Percentiles rank a stretch among this genome's conserved stretches.
phyloP scores from a whole-genome alignment of 2,113 vertebrate genomes.

The Scophthalmus maximus region DNA sequence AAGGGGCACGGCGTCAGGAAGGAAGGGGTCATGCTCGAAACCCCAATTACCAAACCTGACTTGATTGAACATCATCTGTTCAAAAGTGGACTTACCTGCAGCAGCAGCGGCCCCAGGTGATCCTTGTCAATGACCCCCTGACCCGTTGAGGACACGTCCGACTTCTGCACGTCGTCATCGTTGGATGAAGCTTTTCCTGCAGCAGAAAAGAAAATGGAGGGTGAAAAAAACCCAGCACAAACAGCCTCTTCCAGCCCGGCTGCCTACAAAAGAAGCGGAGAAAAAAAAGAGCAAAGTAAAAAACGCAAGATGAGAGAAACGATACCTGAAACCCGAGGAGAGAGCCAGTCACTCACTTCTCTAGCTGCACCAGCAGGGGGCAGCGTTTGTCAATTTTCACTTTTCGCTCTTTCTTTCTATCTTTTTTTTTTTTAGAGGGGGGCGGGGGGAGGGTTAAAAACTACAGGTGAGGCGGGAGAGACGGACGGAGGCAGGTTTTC shows the following conservation, averaged over 20 bases:
- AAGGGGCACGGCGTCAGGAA: conserved; percentile 1
- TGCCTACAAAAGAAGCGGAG: conserved; percentile 1
- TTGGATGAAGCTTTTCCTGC: conserved; percentile 90
- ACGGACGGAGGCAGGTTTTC: conserved; percentile 66
- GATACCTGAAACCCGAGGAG: conserved; percentile 50
- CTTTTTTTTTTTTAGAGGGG: background rate
- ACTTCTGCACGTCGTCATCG: conserved; percentile 96
- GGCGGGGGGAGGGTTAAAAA: conserved; percentile 26
- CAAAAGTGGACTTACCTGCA: conserved; percentile 84
- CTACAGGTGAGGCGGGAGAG: conserved; percentile 74
- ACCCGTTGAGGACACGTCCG: conserved; percentile 96
- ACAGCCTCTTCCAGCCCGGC: conserved; percentile 13
- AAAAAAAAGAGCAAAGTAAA: conserved; percentile 41
- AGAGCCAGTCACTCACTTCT: conserved; percentile 35
- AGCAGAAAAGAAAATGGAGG: background rate
- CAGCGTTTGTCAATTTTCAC: conserved; percentile 73
- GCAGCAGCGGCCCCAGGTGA: conserved; percentile 92
- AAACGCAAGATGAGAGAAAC: conserved; percentile 38
- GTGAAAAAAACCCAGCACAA: background rate
- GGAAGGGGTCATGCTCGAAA: too few species aligned
- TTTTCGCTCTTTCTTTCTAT: conserved; percentile 4
- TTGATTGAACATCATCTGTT: background rate
- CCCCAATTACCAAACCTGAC: too few species aligned
- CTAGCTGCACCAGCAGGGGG: conserved; percentile 76
- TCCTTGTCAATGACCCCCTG: conserved; percentile 98